Percentiles rank a stretch among this genome's conserved stretches.
phyloP scores from a whole-genome alignment of 2,797 vertebrate genomes.

The Sandelia bainsii region DNA sequence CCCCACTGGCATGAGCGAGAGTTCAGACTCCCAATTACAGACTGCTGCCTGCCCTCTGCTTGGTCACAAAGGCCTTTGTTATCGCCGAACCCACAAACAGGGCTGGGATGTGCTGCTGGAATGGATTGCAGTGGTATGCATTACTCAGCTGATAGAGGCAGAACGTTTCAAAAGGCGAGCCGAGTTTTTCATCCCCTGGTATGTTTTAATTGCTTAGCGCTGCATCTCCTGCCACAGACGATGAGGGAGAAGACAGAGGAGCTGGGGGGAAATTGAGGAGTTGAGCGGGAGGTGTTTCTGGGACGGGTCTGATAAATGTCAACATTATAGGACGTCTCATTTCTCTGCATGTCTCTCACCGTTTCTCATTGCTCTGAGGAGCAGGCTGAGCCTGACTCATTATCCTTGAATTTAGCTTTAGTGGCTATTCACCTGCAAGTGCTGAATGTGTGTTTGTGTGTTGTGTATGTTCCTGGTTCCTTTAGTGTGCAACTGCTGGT shows the following conservation, averaged over 20 bases:
- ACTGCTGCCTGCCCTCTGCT: conserved; percentile 71
- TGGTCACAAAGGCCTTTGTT: conserved; percentile 82
- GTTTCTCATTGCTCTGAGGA: conserved; percentile 61
- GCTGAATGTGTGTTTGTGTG: conserved; percentile 24
- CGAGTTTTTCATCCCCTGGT: conserved; percentile 77
- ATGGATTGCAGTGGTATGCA: conserved; percentile 73
- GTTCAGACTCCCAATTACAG: conserved; percentile 82
- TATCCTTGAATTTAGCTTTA: conserved; percentile 71
- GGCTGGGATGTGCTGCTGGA: conserved; percentile 66
- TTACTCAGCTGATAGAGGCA: conserved; percentile 77
- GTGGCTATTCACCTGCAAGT: conserved; percentile 59
- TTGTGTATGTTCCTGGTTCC: conserved; percentile 27
- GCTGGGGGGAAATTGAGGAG: conserved; percentile 43
- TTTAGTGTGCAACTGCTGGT: conserved; percentile 25
- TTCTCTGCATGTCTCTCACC: conserved; percentile 61
- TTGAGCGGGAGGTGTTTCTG: conserved; percentile 67
- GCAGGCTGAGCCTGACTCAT: conserved; percentile 62
- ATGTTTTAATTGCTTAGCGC: conserved; percentile 82
- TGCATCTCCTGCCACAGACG: conserved; percentile 60
- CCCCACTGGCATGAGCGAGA: conserved; percentile 68
- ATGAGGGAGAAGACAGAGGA: conserved; percentile 55
- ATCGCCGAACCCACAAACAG: conserved; percentile 80
- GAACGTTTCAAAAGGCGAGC: conserved; percentile 73
- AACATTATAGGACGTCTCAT: conserved; percentile 75
- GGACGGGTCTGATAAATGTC: conserved; percentile 79